Base-by-base conservation (phyloP, 2,113 vertebrate genomes). In the Poicephalus gulielmi region DNA sequence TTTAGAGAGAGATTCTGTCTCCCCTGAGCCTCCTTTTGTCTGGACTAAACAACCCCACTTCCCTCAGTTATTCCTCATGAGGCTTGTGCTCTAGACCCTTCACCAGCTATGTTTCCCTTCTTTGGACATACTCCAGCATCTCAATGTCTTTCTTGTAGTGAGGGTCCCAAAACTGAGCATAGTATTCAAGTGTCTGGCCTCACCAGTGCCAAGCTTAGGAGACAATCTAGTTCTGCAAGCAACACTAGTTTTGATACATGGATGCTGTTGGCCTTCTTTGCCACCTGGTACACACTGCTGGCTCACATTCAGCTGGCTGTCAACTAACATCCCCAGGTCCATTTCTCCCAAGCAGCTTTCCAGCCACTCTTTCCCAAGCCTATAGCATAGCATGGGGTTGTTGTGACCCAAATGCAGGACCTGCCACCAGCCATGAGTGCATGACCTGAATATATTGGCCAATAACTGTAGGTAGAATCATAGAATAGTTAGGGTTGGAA, bases 261-360 rank as follows among this genome's bases (percentile, higher is more conserved):
- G 53, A 33, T 69, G 27, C 25, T 31, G 8, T 37, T 24, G 18
- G 10, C 59, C n/a, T 60, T 60, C 59, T 37, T 37, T n/a, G n/a
- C 23, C n/a, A 37, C 59, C n/a, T 60, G 59, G n/a, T 20, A 35
- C 31, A 55, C 10, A 8, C 10, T 37, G 17, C 14, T 37, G 10
- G 14, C 33, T 57, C 31, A n/a, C 55, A 14, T n/a, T 57, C 55
- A n/a, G 55, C 55, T 57, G 55, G 13, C 55, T 43, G n/a, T 11
- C 19, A 12, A 35, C 25, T 31, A 63, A 6, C 7, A 49, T 5
- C 8, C 5, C 0, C 0, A 55, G 10, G 12, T 44, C 4, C 12
- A 69, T 86, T 69, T 24, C 7, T 16, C 7, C 15, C 10, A 18
- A 22, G 18, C 41, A 76, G 47, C 4, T 49, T 75, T 69, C 41